Evolutionary conservation across 2,888 invertebrate species (phyloP).

Genomic region (Pinctada fucata): DNA sequence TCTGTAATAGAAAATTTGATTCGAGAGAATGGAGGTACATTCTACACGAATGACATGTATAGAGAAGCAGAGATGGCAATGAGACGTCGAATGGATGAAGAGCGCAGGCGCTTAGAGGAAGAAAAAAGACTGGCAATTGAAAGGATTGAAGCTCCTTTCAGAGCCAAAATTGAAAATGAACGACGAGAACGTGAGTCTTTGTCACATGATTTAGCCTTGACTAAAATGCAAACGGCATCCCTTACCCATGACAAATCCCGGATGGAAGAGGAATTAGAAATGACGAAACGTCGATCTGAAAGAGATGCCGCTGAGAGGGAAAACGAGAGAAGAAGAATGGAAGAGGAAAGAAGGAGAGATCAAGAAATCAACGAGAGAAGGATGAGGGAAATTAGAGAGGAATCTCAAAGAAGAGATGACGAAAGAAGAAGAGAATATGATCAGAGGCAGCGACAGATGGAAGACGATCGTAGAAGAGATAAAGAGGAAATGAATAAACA

Average conservation of each 20-base stretch:
- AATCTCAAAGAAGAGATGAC: not conserved
- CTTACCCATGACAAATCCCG: no score
- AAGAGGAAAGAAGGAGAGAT: not conserved
- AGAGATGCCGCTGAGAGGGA: conserved; percentile 37
- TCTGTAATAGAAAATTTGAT: conserved; percentile 5
- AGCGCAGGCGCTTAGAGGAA: not conserved
- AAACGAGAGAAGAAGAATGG: conserved; percentile 19
- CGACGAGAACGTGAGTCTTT: no score
- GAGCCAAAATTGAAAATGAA: no score
- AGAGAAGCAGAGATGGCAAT: not conserved
- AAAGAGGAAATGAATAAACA: not conserved
- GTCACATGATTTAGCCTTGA: no score
- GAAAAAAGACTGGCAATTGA: not conserved
- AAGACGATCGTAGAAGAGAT: conserved; percentile 6
- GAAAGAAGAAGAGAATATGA: not conserved
- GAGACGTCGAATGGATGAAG: not conserved
- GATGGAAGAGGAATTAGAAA: no score
- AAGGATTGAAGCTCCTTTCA: not conserved
- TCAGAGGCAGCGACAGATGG: not conserved
- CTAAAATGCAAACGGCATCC: no score
- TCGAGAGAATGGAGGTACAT: not conserved
- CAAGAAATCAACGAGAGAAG: not conserved
- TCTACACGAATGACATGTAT: conserved; percentile 9
- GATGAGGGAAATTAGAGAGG: not conserved
- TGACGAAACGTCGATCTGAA: no score